Evolutionary conservation across 2,888 invertebrate species (phyloP).

Genomic region (Clunio marinus): DNA sequence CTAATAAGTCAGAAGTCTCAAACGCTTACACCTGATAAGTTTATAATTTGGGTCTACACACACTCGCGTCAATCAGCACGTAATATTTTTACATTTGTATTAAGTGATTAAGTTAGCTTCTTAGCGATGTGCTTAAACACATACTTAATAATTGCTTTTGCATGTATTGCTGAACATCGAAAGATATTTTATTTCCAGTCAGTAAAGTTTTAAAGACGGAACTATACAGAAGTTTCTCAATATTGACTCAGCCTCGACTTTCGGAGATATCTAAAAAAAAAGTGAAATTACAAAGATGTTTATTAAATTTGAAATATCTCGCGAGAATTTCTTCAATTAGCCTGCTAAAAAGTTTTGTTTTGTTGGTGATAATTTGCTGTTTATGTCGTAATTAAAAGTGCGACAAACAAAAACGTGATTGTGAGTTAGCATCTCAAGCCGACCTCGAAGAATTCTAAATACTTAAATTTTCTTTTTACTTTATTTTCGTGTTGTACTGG

Average conservation of each 20-base stretch:
- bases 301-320: background rate
- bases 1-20: too few relatives aligned
- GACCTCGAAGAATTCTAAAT: too few relatives aligned
- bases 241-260: background rate
- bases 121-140: background rate
- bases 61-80: background rate
- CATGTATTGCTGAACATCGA: constrained; percentile 7
- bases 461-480: too few relatives aligned
- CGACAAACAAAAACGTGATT: too few relatives aligned
- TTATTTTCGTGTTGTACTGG: too few relatives aligned
- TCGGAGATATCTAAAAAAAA: background rate
- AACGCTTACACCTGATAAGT: background rate
- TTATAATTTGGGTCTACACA: background rate
- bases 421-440: too few relatives aligned
- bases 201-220: constrained; percentile 32
- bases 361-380: too few relatives aligned
- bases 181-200: constrained; percentile 10
- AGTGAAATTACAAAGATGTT: background rate
- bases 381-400: too few relatives aligned
- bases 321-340: too few relatives aligned
- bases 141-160: background rate
- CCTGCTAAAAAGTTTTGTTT: too few relatives aligned
- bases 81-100: background rate
- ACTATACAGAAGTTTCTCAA: constrained; percentile 12
- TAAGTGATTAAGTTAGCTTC: background rate